phyloP scores from a whole-genome alignment of 2,113 vertebrate genomes.

The Ctenomys sociabilis region DNA sequence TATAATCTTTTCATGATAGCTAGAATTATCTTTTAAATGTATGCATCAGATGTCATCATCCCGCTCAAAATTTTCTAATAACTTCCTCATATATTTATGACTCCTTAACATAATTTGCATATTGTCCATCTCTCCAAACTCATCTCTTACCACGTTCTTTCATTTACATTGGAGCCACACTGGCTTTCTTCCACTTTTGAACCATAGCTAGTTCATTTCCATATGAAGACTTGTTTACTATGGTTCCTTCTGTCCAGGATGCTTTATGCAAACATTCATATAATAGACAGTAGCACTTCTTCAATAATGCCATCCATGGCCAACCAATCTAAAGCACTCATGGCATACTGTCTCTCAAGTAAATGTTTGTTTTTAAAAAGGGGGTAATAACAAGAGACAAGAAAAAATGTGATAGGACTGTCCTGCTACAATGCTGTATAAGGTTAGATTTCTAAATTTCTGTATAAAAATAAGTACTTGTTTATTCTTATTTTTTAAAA shows the following conservation, averaged over 20 bases:
- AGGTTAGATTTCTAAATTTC: too few species aligned
- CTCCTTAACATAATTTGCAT: background rate
- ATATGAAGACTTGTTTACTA: background rate
- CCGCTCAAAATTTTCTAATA: constrained; percentile 8
- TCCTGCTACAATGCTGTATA: too few species aligned
- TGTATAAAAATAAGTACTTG: too few species aligned
- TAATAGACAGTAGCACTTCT: background rate
- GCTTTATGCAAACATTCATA: background rate
- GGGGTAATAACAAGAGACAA: too few species aligned
- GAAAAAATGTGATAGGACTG: too few species aligned
- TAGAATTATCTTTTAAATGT: constrained; percentile 1
- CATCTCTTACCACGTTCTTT: background rate
- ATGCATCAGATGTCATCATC: background rate
- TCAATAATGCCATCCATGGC: background rate
- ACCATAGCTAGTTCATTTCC: background rate
- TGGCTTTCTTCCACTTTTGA: constrained; percentile 36
- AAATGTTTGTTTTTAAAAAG: too few species aligned
- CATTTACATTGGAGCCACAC: background rate
- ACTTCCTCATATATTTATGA: constrained; percentile 2
- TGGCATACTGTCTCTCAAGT: too few species aligned
- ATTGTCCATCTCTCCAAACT: background rate
- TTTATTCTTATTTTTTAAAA: too few species aligned
- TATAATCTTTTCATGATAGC: background rate
- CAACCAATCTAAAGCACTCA: background rate
- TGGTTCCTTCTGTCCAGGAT: background rate